phyloP scores from a whole-genome alignment of 2,888 invertebrate species.

The Perdita meconis region DNA sequence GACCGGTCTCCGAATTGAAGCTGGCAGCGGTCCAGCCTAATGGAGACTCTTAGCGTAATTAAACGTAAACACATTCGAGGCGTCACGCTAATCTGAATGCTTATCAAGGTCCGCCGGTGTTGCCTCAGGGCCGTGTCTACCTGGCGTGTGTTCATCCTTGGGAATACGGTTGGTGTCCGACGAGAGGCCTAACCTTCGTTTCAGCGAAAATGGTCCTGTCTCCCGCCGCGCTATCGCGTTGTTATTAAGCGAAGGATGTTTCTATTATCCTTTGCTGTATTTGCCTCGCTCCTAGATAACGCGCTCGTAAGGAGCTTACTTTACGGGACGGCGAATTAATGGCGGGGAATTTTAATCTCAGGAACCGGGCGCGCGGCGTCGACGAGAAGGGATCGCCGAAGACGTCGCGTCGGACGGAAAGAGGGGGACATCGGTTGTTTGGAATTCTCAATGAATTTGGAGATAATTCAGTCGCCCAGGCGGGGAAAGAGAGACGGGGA shows the following conservation, averaged over 20 bases:
- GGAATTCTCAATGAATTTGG: background rate
- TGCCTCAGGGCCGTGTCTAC: slow-evolving; percentile 78
- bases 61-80: slow-evolving; percentile 84
- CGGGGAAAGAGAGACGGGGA: too few species aligned
- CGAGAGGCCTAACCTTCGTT: slow-evolving; percentile 47
- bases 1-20: slow-evolving; percentile 75
- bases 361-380: background rate
- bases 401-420: background rate
- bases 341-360: slow-evolving; percentile 36
- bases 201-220: slow-evolving; percentile 57
- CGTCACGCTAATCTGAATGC: slow-evolving; percentile 83
- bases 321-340: slow-evolving; percentile 38
- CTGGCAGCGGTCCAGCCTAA: slow-evolving; percentile 84
- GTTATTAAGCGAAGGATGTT: slow-evolving; percentile 61
- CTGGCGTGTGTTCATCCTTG: slow-evolving; percentile 75
- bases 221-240: slow-evolving; percentile 37
- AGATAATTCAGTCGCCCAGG: slow-evolving; percentile 1
- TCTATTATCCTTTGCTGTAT: slow-evolving; percentile 61
- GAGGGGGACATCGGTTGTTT: slow-evolving; percentile 25
- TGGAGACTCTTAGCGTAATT: slow-evolving; percentile 84
- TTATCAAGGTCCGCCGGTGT: slow-evolving; percentile 82
- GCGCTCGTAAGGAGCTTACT: slow-evolving; percentile 56
- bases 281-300: slow-evolving; percentile 43
- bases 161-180: slow-evolving; percentile 48
- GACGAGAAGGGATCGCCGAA: background rate